Evolutionary conservation across 2,888 invertebrate genomes (phyloP), one percentile per base, ranked within the genome.

Genomic region (Cephus pygmeus): DNA sequence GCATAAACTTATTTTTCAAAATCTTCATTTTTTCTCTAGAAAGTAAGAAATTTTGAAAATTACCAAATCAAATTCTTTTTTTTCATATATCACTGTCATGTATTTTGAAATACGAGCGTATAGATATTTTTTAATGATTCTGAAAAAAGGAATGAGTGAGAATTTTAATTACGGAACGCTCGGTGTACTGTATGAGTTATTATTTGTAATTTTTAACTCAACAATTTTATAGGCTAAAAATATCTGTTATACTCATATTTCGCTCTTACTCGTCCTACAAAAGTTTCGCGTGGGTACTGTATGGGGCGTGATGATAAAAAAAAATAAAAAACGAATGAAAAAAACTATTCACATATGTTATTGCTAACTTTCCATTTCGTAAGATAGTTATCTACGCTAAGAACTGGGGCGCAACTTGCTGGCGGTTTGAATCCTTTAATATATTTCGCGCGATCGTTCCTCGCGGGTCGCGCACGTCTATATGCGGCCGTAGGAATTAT

Each of bases 311-410:
- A 56, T 56, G 56, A 23, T 56, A 23, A 9, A 56, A 56, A 56
- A 15, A 40, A 40, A 15, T 15, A 15, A 40, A 23, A 56, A 56
- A 9, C 4, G 15, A 15, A 56, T 15, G 15, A 40, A 40, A 56
- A 15, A 56, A 23, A 23, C 56, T 23, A 23, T 56, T 56, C 56
- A 56, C 9, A 56, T 56, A 56, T 23, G 56, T 56, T 56, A 56
- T 56, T 56, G 40, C 75, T 23, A 56, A 77, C 77, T 77, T 77
- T 77, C 77, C 77, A 77, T 77, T 77, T 35, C 77, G 75, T 69
- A 77, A 77, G 40, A 15, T 34, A 30, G 40, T 34, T 30, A 56
- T 56, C 56, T 56, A 23, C 6, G 9, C 9, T 56, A 56, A 56
- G 23, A 56, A 56, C 56, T 56, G 56, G 56, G 56, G 23, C 56